Evolutionary conservation across 2,113 vertebrate genomes (phyloP), one percentile per base, ranked within the genome.

Genomic region (Embiotoca jacksoni): DNA sequence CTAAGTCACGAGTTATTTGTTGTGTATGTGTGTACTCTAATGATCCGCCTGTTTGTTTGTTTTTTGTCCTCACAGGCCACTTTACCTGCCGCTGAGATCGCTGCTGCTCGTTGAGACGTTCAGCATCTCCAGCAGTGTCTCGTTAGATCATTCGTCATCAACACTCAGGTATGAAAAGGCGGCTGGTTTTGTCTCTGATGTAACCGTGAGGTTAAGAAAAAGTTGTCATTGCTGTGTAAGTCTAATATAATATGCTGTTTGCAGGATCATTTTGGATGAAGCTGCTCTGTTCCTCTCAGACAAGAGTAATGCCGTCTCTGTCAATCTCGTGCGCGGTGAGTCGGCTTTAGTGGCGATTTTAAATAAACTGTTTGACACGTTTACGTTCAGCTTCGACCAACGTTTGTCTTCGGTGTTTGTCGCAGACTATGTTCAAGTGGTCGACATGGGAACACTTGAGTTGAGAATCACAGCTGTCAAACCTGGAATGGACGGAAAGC

Each of bases 231-330:
- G 31, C 64, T 74, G 3, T 6, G 2, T 15, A 16, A 23, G 23
- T 23, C 23, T 55, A 74, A 8, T 11, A 2, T 39, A 55, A 57
- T 47, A 0, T 70, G 6, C 78, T 31, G 31, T 41, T 87, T 78
- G 50, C 82, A 99, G 98, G 89, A 98, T 99, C 33, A 98, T 99
- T 93, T 93, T 99, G 91, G 98, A 99, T 72, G 98, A 99, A 89
- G 96, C 97, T 65, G 96, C 96, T 76, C 90, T 99, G 62, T 97
- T 98, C 90, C 94, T 99, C 32, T 99, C 98, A 62, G 97, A 99
- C 89, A 99, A 97, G 88, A 97, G 93, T 86, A 98, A 97, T 32
- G 92, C 95, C 1, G 93, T 97, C n/a, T 90, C 88, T 36, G 93
- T 99, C 72, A 98, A 99, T 84, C 88, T 99, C 41, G 94, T 82